phyloP scores from a whole-genome alignment of 2,888 invertebrate species.

The Amphipoea oculea region DNA sequence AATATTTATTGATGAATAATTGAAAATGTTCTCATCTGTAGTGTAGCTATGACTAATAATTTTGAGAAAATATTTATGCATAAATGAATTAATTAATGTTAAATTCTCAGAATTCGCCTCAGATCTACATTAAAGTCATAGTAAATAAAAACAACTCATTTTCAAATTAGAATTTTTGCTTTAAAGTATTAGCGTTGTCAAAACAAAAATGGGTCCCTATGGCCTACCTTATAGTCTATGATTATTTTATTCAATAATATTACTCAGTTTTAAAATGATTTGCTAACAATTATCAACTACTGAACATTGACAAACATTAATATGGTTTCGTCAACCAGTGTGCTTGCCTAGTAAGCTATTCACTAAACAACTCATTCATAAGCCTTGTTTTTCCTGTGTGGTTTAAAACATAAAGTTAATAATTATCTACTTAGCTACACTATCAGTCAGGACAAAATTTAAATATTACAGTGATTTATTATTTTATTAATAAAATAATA shows the following conservation, averaged over 20 bases:
- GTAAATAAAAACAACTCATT: background rate
- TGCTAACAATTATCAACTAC: background rate
- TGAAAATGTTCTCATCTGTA: slow-evolving; percentile 29
- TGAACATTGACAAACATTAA: background rate
- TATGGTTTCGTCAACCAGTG: background rate
- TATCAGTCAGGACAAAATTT: background rate
- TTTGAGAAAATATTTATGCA: slow-evolving; percentile 1
- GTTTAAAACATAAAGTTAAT: background rate
- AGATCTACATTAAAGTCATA: background rate
- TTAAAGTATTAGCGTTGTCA: background rate
- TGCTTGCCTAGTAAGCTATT: background rate
- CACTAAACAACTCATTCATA: background rate
- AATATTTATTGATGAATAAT: slow-evolving; percentile 39
- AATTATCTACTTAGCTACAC: background rate
- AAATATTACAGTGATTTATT: background rate
- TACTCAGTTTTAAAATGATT: background rate
- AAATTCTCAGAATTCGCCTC: background rate
- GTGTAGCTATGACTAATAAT: slow-evolving; percentile 22
- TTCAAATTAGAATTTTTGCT: background rate
- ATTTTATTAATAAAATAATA: slow-evolving; percentile 10
- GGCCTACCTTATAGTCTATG: background rate
- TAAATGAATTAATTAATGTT: slow-evolving; percentile 31
- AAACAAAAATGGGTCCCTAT: background rate
- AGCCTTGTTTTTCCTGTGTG: background rate
- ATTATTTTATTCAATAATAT: background rate